Percentiles rank a stretch among this genome's conserved stretches.
Evolutionary conservation across 2,888 invertebrate species (phyloP).

Genomic region (Crossocerus cetratus): DNA sequence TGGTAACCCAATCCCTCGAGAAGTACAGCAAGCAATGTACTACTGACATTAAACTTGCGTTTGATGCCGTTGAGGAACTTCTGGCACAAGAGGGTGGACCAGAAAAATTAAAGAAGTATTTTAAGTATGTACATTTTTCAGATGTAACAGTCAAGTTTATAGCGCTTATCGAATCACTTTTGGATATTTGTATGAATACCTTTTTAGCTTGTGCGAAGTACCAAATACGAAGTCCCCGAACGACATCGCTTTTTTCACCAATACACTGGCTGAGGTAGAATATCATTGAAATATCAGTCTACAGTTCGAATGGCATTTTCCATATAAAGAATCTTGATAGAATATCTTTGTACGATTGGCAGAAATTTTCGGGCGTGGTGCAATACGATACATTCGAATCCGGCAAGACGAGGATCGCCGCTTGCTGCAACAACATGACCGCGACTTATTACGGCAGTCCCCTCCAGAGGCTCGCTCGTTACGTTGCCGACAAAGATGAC

Average conservation of each 20-base stretch:
- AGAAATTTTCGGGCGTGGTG: conserved; percentile 65
- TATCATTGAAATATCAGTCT: not conserved
- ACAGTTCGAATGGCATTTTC: too few species aligned
- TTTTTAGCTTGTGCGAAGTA: conserved; percentile 69
- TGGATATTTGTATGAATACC: not conserved
- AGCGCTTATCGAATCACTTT: not conserved
- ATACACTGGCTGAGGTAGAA: conserved; percentile 65
- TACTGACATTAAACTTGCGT: conserved; percentile 74
- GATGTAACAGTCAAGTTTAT: not conserved
- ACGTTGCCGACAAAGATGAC: conserved; percentile 1
- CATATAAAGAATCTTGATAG: too few species aligned
- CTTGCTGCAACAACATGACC: conserved; percentile 60
- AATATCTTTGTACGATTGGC: not conserved
- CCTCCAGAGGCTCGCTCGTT: conserved; percentile 57
- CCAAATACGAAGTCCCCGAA: conserved; percentile 56
- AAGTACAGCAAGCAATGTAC: conserved; percentile 77
- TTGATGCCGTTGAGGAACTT: conserved; percentile 70
- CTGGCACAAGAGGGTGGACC: conserved; percentile 70
- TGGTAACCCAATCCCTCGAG: conserved; percentile 77
- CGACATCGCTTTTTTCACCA: conserved; percentile 76
- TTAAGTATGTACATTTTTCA: conserved; percentile 75
- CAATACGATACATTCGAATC: conserved; percentile 60
- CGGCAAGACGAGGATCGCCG: conserved; percentile 45
- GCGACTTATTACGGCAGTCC: conserved; percentile 52
- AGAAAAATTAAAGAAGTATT: conserved; percentile 73